Base-by-base conservation (phyloP, 2,797 vertebrate genomes). In the Cryptoprocta ferox region DNA sequence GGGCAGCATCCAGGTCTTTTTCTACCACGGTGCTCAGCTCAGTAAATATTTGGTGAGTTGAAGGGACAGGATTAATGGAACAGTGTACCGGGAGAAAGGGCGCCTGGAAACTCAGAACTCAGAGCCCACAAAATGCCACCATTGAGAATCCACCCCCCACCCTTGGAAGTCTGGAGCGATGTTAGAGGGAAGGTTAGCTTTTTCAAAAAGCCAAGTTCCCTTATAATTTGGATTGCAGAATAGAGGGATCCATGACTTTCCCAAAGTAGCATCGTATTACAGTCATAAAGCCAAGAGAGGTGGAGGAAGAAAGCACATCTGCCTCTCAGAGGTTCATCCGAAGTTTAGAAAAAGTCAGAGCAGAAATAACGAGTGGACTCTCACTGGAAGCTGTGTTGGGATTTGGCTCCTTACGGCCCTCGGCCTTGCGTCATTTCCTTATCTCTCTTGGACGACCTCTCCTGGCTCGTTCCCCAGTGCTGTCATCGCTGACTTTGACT, bases 21-120 rank as follows among this genome's bases (percentile, higher is more conserved):
- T 32, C 92, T 91, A 94, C 94, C 89, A 48, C 4, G 9, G 80
- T 26, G 14, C 71, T 98, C 89, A 61, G 66, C 53, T 96, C 89
- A 37, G 21, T 94, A 92, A 97, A 93, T 82, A 94, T 88, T 79
- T 98, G 93, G 50, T 35, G 48, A 76, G 48, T 78, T 93, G 66
- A 81, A 88, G 78, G 70, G 81, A 50, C 50, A 63, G 63, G 37
- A 65, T 45, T 78, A 59, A 90, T 1, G 48, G 53, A 86, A 94
- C 59, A 83, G 66, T 24, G 7, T 89, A 66, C 66, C 83, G 65
- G 80, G 39, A 88, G 48, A 90, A 91, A 76, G 12, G 42, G 35
- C 8, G 32, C 32, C n/a, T 81, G 75, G 89, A 79, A 78, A 80
- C 10, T 87, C 39, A 78, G 56, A 95, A 78, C 50, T 95, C 93